Base-by-base conservation (phyloP, 2,888 invertebrate species). In the Nemapogon koenigi region DNA sequence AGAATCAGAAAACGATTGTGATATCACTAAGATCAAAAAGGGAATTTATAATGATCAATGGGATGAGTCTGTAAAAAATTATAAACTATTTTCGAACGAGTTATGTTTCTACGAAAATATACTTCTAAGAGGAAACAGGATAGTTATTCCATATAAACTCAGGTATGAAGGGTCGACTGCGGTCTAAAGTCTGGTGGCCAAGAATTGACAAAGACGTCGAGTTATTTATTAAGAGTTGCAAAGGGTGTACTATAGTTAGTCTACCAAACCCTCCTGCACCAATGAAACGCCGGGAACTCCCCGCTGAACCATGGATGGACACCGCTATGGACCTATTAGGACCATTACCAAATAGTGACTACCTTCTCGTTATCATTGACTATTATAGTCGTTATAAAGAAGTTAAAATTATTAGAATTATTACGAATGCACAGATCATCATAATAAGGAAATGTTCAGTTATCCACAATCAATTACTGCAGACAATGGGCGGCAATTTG, bases 301-400 rank as follows among this genome's bases (percentile, higher is more conserved):
- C 50, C 0, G 2, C 1, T 2, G 43, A 11, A 11, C 44, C 50
- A 2, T 50, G 49, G 49, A 8, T 47, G 1, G 49, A 51, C 14
- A 33, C 50, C 3, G 50, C 50, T 1, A 46, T 55, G 6, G 56
- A 58, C 41, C 42, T 53, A 6, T 13, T 57, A 18, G 50, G 51
- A 17, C 51, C 49, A n/a, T 37, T 52, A 19, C 48, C 53, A 14
- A 43, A 41, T 13, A 41, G 41, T 11, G 39, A 53, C 3, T 44
- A 49, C 27, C 35, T 52, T 4, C 41, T 55, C 4, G 51, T 53
- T 1, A 43, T 54, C 2, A 39, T 55, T 4, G 51, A 54, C 37
- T 55, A 55, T 18, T 55, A 43, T 38, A 53, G 51, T 31, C 41
- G n/a, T n/a, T n/a, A n/a, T n/a, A n/a, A n/a, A n/a, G n/a, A n/a